Percentiles rank a stretch among this genome's conserved stretches.
Evolutionary conservation across 2,797 vertebrate species (phyloP).

Genomic region (Sebastes oblongus): DNA sequence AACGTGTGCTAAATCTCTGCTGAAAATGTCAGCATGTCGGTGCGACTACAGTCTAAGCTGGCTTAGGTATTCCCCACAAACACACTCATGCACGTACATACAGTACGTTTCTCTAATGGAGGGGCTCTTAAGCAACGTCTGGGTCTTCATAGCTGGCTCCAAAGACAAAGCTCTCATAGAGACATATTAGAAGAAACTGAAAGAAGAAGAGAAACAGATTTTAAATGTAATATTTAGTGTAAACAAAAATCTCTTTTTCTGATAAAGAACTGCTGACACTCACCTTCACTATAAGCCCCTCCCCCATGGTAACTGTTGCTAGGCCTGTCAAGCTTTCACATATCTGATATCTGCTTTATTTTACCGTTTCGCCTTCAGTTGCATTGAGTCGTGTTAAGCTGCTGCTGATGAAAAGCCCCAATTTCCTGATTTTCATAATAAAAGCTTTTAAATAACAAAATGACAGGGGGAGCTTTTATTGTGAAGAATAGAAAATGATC

Average conservation of each 20-base stretch:
- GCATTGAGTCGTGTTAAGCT: no score
- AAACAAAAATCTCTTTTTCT: background rate
- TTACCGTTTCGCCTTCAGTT: no score
- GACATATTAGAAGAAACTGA: background rate
- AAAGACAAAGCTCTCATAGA: background rate
- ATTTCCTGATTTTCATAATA: no score
- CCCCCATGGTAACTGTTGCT: no score
- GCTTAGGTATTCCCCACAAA: background rate
- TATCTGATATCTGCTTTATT: no score
- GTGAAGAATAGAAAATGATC: no score
- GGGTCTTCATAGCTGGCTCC: background rate
- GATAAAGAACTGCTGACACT: background rate
- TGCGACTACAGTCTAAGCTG: background rate
- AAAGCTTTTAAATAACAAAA: no score
- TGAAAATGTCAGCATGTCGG: background rate
- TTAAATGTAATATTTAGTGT: background rate
- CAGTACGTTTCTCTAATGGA: background rate
- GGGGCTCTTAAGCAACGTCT: background rate
- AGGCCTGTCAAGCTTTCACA: no score
- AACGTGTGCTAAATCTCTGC: conserved; percentile 41
- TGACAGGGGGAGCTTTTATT: no score
- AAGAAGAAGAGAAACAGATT: background rate
- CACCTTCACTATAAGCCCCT: no score
- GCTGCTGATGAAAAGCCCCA: no score
- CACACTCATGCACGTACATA: background rate